Base-by-base conservation (phyloP, 2,888 invertebrate genomes). In the Pammene fasciana region DNA sequence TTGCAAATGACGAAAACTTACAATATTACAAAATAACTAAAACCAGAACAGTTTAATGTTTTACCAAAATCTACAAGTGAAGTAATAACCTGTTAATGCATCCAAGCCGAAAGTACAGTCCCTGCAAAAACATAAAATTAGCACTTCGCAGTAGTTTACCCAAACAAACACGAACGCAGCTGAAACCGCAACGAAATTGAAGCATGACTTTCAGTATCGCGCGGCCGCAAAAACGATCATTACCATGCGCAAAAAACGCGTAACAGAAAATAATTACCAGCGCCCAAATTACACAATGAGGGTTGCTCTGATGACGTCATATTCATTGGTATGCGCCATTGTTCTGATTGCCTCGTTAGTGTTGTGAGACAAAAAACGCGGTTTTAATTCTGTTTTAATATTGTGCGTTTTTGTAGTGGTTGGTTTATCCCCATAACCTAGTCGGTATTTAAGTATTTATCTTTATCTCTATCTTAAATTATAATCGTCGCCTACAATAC, bases 331-430 rank as follows among this genome's bases (percentile, higher is more conserved):
- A 79, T 82, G 79, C 77, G 75, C 73, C 77, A 86, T 87, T 87
- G 86, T 88, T 83, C 80, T 86, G 86, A 87, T 87, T 86, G 84
- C 84, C 87, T 86, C 83, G 84, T 87, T 86, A 86, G 48, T 56
- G 14, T 59, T 34, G 26, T 13, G 11, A 52, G 48, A 46, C 56
- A 56, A 55, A 68, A 66, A 46, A 43, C 16, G 45, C 45, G 50
- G 36, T 50, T 62, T 68, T 65, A 48, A 54, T 65, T 64, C 34
- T 45, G 41, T 43, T 52, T 64, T 52, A 52, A 41, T 26, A 43
- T 14, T 50, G 41, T 6, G 13, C 7, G 5, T 52, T 52, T 52
- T 26, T 52, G 6, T 45, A 10, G 10, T 5, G 8, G 7, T 48
- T 16, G 14, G 16, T 48, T 48, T 5, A 6, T 45, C n/a, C n/a